A percentile compares a stretch with the other conserved stretches of the same genome.
Evolutionary conservation across 2,113 vertebrate genomes (phyloP).

Genomic region (Tragelaphus strepsiceros): DNA sequence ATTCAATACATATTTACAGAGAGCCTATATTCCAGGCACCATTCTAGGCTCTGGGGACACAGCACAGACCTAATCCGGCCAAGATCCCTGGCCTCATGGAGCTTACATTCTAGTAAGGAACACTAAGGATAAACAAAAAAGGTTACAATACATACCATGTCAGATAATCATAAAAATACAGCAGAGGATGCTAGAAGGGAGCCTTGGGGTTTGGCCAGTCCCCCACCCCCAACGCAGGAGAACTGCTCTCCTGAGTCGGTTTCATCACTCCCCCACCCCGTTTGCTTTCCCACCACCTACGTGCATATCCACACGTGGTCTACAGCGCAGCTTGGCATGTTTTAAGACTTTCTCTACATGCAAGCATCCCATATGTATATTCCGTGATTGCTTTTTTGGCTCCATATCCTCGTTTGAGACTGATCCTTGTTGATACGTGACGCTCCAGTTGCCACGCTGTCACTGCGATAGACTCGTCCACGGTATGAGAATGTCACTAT

Average conservation of each 20-base stretch:
- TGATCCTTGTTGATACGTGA: constrained; percentile 66
- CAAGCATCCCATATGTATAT: not conserved
- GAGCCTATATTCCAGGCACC: not conserved
- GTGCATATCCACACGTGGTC: accelerated
- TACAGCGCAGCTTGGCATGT: accelerated
- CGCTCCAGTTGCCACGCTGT: constrained; percentile 44
- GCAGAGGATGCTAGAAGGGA: not conserved
- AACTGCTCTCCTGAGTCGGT: accelerated
- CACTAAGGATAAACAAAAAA: not conserved
- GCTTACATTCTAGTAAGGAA: not conserved
- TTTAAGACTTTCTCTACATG: not conserved
- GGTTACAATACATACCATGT: not conserved
- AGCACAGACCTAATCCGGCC: not conserved
- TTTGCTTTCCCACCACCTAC: accelerated
- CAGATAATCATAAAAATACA: not conserved
- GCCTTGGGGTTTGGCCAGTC: no score
- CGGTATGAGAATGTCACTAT: constrained; percentile 37
- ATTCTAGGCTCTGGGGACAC: not conserved
- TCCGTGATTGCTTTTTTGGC: constrained; percentile 39
- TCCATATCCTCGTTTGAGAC: not conserved
- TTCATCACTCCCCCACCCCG: accelerated
- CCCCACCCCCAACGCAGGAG: no score
- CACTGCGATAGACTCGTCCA: not conserved
- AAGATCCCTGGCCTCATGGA: not conserved
- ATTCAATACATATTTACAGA: not conserved